Conservation (phyloP, 2,113 vertebrate genomes). For the Ptychochromis oligacanthus region DNA sequence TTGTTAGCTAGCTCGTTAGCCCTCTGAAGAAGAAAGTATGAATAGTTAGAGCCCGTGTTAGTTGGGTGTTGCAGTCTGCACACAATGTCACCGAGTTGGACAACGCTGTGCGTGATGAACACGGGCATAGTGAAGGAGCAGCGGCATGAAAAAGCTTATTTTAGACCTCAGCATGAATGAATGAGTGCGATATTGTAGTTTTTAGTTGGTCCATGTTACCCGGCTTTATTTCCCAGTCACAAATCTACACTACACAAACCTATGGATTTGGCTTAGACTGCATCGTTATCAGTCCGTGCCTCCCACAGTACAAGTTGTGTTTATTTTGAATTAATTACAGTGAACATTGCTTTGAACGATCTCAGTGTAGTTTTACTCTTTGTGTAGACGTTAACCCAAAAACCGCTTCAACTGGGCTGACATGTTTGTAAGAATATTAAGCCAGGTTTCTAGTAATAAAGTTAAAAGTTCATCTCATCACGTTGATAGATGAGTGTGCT, state of each 20-base stretch:
- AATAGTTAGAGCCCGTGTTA: background rate
- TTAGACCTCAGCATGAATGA: too few relatives aligned
- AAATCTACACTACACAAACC: background rate
- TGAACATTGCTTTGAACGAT: background rate
- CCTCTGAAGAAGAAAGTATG: slow-evolving; percentile 9
- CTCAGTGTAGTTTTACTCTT: background rate
- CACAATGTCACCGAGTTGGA: slow-evolving; percentile 14
- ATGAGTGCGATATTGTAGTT: too few relatives aligned
- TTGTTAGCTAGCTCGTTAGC: slow-evolving; percentile 63
- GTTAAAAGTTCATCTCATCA: background rate
- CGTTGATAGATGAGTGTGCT: background rate
- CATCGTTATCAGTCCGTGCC: background rate
- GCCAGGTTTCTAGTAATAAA: background rate
- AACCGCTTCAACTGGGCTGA: background rate
- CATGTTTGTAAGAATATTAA: background rate
- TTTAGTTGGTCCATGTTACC: background rate
- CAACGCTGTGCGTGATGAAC: background rate
- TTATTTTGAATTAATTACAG: background rate
- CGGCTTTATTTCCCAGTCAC: background rate
- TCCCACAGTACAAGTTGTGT: background rate
- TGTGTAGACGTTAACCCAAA: background rate
- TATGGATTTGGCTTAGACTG: background rate
- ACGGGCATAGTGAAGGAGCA: background rate
- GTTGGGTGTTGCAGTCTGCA: background rate
- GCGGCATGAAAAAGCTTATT: background rate